These are phyloP conservation scores for Bryconaethiops microstoma DNA, from an alignment of 2,797 vertebrate species.

Conservation along the genomic window DNA sequence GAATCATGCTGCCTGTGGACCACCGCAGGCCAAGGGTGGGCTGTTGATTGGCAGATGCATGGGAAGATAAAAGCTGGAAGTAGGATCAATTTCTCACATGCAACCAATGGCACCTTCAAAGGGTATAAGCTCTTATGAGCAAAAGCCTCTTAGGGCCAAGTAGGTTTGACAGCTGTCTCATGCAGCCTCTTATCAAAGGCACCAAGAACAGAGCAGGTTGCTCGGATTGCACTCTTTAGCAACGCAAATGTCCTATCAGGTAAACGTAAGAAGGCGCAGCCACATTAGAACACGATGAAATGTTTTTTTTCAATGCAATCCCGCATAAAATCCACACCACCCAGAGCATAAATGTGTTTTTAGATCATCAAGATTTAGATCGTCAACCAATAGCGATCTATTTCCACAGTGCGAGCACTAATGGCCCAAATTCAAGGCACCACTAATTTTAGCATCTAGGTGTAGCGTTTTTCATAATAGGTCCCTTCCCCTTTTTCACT, in stretches of 20 bases:
- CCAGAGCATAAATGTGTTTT: too few relatives aligned
- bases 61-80: background rate
- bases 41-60: background rate
- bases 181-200: background rate
- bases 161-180: background rate
- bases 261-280: too few relatives aligned
- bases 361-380: too few relatives aligned
- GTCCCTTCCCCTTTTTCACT: too few relatives aligned
- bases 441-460: too few relatives aligned
- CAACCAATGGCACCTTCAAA: background rate
- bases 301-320: too few relatives aligned
- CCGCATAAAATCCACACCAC: too few relatives aligned
- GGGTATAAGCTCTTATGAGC: background rate
- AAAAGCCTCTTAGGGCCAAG: background rate
- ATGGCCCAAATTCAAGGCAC: too few relatives aligned
- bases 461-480: too few relatives aligned
- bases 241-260: background rate
- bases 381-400: too few relatives aligned
- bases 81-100: background rate
- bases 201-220: background rate
- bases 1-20: background rate
- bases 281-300: too few relatives aligned
- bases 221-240: background rate
- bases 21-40: background rate
- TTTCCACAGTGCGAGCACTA: too few relatives aligned